Evolutionary conservation across 2,797 vertebrate species (phyloP), one percentile per base, ranked within the genome.

Genomic region (Eidolon dupreanum): DNA sequence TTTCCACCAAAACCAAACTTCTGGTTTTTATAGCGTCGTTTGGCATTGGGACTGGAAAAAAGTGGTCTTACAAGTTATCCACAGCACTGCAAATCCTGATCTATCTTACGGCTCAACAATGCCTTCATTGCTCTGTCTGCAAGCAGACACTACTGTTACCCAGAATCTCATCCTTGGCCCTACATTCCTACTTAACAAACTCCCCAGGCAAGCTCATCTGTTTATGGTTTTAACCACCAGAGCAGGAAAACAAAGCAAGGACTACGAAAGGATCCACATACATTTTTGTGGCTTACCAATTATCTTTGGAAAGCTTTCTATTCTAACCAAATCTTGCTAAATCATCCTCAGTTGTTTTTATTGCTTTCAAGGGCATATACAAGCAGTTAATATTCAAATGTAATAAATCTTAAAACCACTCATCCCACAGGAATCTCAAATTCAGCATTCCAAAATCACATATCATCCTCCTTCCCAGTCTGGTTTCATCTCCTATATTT

Each of bases 1-100:
- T 99, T 99, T 17, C 99, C 99, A 10, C 99, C 99, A 95, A 99
- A 99, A 90, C 99, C 99, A 98, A 99, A 99, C 97, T 98, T 99
- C 97, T 99, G 98, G 95, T 99, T 99, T 98, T 99, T 99, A 97
- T 98, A 99, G 66, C 99, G 99, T 89, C 99, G 99, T 98, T 99
- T 99, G 16, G 99, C 97, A 79, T 97, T 99, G 41, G 99, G 98
- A n/a, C 99, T 99, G 97, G 86, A 22, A 95, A 87, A 97, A 97
- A 63, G 11, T 8, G 3, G n/a, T 66, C 55, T 79, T 59, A 46
- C 6, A n/a, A 19, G 55, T 95, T 36, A 95, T 26, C 16, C 5
- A 13, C 17, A 43, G 86, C 74, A 71, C 33, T 43, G 31, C 71
- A 93, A 70, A 95, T 36, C 22, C 51, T 43, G 17, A 63, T 2